Evolutionary conservation across 2,797 vertebrate genomes (phyloP), one percentile per base, ranked within the genome.

Genomic region (Macrochelys suwanniensis): DNA sequence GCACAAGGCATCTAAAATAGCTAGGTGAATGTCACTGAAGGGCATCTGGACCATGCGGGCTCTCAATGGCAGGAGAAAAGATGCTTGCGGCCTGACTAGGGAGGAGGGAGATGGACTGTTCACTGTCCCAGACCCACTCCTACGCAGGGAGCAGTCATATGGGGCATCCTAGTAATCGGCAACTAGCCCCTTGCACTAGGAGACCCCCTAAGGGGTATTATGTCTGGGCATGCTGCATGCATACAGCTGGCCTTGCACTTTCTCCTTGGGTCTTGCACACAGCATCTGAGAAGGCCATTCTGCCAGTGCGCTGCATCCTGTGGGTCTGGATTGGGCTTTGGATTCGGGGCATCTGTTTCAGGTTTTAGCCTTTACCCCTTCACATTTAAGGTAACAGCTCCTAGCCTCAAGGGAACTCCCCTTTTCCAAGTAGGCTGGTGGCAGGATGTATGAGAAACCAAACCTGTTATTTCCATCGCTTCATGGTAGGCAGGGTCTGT

Each of bases 401-500:
- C 12, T 50, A 9, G 17, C 47, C 13, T 83, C 50, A 45, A 23
- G 25, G 83, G n/a, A 9, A 0, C n/a, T 17, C 28, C 6, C 50
- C 59, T 11, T 4, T 0, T 0, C 1, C 9, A 65, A 94, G 89
- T 83, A 68, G 21, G 85, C 80, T 71, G 90, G 85, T 51, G 89
- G 45, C 53, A 0, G 1, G 68, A 82, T 51, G 0, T 0, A 28
- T 82, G 56, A 86, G 71, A 91, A 57, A 23, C n/a, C 79, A 25
- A 61, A 89, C 59, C 89, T 80, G 78, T 88, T 88, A 51, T 92
- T 97, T 97, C 95, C 88, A 90, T 90, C 56, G 74, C 95, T 89
- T 82, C 91, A 23, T 10, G 28, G 79, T 96, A 97, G 54, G 87
- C 88, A 54, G 94, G 0, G 77, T 95, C 96, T 93, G 95, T 98